A percentile compares a stretch with the other conserved stretches of the same genome.
These are phyloP conservation scores for Salvelinus alpinus DNA, from an alignment of 2,113 vertebrate species.

Conservation along the genomic window DNA sequence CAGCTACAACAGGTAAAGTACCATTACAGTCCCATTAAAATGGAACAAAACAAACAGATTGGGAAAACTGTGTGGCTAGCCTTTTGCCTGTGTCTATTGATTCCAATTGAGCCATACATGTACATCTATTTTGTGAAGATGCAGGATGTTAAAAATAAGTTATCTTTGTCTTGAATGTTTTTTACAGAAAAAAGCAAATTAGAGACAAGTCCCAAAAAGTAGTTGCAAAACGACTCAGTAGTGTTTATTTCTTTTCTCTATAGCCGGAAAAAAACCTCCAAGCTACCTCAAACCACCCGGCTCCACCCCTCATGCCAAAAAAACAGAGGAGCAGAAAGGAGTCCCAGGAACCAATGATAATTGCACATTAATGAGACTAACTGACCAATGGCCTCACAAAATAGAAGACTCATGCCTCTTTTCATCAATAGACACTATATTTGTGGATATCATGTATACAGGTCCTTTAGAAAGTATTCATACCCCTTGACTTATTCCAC, in stretches of 20 bases:
- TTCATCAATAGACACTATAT: no score
- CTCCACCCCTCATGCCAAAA: slow-evolving; percentile 70
- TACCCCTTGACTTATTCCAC: no score
- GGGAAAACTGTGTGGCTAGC: background rate
- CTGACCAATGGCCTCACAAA: slow-evolving; percentile 19
- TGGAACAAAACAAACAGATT: background rate
- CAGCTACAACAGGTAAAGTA: slow-evolving; percentile 76
- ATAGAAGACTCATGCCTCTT: no score
- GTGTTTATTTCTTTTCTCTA: slow-evolving; percentile 13
- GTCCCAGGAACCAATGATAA: slow-evolving; percentile 44
- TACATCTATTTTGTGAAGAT: background rate
- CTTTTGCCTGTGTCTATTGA: background rate
- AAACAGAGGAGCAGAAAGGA: slow-evolving; percentile 64
- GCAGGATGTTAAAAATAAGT: background rate
- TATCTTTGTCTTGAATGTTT: background rate
- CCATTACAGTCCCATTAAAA: background rate
- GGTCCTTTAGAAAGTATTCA: no score
- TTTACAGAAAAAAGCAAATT: background rate
- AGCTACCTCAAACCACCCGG: slow-evolving; percentile 40
- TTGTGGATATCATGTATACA: no score
- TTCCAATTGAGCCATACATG: background rate
- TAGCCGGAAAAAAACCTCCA: slow-evolving; percentile 68
- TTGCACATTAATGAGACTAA: background rate
- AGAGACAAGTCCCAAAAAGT: background rate
- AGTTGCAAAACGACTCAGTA: no score